phyloP scores from a whole-genome alignment of 2,797 vertebrate species.

The Malacoraja senta region DNA sequence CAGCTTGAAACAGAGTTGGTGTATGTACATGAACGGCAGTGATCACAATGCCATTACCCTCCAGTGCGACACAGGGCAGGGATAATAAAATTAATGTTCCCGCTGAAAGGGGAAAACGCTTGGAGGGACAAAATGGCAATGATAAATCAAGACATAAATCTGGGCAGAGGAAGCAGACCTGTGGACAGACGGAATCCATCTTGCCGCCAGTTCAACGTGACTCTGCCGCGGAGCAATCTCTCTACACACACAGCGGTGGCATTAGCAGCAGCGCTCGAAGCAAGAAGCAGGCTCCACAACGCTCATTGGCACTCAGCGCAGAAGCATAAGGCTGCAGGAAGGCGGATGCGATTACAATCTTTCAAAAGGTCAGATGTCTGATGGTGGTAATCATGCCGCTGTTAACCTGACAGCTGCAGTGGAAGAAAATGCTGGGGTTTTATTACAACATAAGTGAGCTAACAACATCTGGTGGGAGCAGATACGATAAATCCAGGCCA shows the following conservation, averaged over 20 bases:
- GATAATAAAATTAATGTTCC: slow-evolving; percentile 18
- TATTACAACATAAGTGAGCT: background rate
- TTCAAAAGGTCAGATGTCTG: slow-evolving; percentile 5
- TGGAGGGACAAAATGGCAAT: background rate
- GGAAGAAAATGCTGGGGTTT: background rate
- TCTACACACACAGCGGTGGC: background rate
- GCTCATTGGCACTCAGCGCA: background rate
- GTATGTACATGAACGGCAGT: background rate
- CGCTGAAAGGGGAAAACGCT: background rate
- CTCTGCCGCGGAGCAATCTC: background rate
- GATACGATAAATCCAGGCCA: background rate
- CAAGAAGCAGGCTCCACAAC: background rate
- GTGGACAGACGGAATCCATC: background rate
- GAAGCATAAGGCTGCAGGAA: background rate
- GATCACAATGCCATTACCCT: background rate
- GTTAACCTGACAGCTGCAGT: slow-evolving; percentile 15
- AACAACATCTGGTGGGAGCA: background rate
- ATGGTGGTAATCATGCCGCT: background rate
- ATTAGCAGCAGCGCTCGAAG: too few species aligned
- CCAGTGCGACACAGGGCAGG: background rate
- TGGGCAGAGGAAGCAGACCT: background rate
- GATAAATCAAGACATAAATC: background rate
- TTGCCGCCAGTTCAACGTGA: background rate
- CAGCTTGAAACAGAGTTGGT: background rate
- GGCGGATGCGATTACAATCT: slow-evolving; percentile 22